Evolutionary conservation across 53 echinoderm and acorn worm species (phyloP).

Genomic region (Echinarachnius parma): DNA sequence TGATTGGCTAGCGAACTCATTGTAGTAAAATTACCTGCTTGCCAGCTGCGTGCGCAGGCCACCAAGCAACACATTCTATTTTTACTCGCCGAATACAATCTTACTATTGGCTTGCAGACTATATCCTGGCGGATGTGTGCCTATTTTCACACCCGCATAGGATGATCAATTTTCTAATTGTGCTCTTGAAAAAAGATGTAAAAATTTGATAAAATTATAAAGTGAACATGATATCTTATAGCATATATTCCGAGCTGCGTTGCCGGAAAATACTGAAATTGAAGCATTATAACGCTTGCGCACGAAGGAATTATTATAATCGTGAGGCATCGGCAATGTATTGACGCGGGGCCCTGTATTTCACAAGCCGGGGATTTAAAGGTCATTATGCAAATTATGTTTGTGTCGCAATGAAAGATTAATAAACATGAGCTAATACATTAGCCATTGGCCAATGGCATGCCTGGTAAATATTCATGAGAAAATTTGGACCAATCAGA

Average conservation of each 20-base stretch:
- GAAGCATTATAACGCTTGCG: not conserved
- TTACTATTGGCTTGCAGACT: not conserved
- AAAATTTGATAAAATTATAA: no score
- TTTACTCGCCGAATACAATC: slow-evolving; percentile 24
- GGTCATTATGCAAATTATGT: slow-evolving; percentile 44
- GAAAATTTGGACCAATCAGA: slow-evolving; percentile 63
- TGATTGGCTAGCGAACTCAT: slow-evolving; percentile 12
- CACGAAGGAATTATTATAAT: not conserved
- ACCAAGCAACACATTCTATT: slow-evolving; percentile 44
- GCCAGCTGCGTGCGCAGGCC: slow-evolving; percentile 30
- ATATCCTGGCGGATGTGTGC: not conserved
- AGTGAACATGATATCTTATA: no score
- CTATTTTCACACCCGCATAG: not conserved
- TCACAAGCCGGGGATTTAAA: slow-evolving; percentile 10
- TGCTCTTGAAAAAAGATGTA: no score
- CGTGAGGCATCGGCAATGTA: not conserved
- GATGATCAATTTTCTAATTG: no score
- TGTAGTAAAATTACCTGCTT: slow-evolving; percentile 35
- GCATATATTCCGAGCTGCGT: no score
- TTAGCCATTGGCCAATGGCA: not conserved
- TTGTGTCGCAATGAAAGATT: slow-evolving; percentile 30
- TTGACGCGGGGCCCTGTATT: not conserved
- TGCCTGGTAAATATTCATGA: slow-evolving; percentile 41
- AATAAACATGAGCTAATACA: slow-evolving; percentile 28
- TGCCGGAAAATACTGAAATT: not conserved